Evolutionary conservation across 2,797 vertebrate species (phyloP), one percentile per base, ranked within the genome.

Genomic region (Adrianichthys oophorus): DNA sequence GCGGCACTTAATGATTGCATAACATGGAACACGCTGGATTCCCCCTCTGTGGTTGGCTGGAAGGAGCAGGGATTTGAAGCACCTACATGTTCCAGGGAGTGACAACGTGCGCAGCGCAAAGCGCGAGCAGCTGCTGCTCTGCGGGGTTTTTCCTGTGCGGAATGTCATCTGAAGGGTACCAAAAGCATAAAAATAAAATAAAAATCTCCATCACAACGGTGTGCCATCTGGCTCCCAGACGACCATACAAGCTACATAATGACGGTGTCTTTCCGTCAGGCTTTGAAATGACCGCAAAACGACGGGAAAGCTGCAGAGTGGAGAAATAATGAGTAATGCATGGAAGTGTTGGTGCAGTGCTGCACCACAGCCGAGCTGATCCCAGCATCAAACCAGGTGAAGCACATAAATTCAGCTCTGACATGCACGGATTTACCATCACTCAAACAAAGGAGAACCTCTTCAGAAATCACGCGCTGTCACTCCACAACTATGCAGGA

Each of bases 91-190:
- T 42, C 32, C 7, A 26, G n/a, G 41, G 26, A 41, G 19, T 21
- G 19, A 24, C 57, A 57, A 59, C 52, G 15, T 53, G 68, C 42
- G 70, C 73, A 72, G 46, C 51, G 4, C 4, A 10, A 45, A 4
- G 32, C 7, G 62, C 2, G 53, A 43, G 56, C 50, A 42, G 55
- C 59, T 15, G 73, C 71, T 37, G 76, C 62, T 55, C 72, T 17
- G 51, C 32, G 2, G 17, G 66, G 1, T 7, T 13, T 19, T 17
- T 45, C 23, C 16, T 50, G 65, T 12, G 65, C 55, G 70, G 89
- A 91, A 91, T 89, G 90, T 90, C 90, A 90, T 88, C 78, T 90
- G 88, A 90, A 91, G 88, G 90, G 87, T 90, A 85, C 68, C 0
- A 56, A 65, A 70, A 76, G 62, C 59, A 72, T 41, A 37, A 37